Base-by-base conservation (phyloP, 2,888 invertebrate species). In the Lithophane socia region DNA sequence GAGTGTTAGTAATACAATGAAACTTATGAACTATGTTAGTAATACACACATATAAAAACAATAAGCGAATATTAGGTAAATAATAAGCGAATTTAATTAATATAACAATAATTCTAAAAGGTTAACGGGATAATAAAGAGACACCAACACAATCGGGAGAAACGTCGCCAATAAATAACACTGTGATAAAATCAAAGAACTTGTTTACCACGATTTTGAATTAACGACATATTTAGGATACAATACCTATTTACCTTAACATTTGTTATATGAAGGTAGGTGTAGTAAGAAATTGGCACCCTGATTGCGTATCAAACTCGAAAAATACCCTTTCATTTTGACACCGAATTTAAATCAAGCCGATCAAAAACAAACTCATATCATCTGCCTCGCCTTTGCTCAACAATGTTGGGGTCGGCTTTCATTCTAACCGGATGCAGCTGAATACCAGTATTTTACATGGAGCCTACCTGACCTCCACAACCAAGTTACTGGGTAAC, bases 151-250 rank as follows among this genome's bases (percentile, higher is more conserved):
- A 83, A 86, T 79, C 75, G 74, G 42, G 49, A 82, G 54, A 78
- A 80, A 83, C 47, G 89, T 54, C 12, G 42, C 44, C 70, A 73
- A 89, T 88, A 88, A 88, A 90, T 90, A 87, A 89, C 83, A 75
- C 73, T 68, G 85, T 88, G 89, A 91, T 93, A 91, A 91, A 91
- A 88, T 86, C 88, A 80, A 87, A 91, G 87, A 90, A 89, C 87
- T 86, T 82, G 86, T 91, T 86, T 86, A 90, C 66, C 71, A 79
- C 71, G 60, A 58, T 69, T 66, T 65, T 42, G 49, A 65, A 69
- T 70, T 72, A 16, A 49, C 21, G 24, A 82, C 58, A 66, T 54
- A 81, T 29, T 77, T 61, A 73, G 73, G 37, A 44, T 73, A 80
- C 73, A 71, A 61, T 61, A 68, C 68, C 37, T 1, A 10, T 37